Evolutionary conservation across 2,888 invertebrate species (phyloP).

Genomic region (Sinelater perroti): DNA sequence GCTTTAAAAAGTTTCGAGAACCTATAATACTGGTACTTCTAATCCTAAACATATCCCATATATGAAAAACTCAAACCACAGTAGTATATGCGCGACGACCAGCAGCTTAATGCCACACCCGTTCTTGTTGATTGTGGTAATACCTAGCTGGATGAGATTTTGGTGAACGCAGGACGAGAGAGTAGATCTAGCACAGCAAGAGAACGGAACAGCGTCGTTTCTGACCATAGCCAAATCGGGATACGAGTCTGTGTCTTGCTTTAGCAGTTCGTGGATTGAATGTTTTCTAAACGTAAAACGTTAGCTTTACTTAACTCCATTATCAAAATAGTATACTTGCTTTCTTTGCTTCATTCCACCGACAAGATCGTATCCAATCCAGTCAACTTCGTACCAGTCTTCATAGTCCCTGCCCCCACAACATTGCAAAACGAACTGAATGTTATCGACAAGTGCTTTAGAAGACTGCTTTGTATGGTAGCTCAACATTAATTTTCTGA

Average conservation of each 20-base stretch:
- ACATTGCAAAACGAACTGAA: constrained; percentile 49
- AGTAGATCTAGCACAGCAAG: constrained; percentile 45
- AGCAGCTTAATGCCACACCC: constrained; percentile 45
- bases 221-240: constrained; percentile 35
- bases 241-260: constrained; percentile 39
- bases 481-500: constrained; percentile 35
- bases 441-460: constrained; percentile 47
- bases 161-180: constrained; percentile 43
- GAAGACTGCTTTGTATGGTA: constrained; percentile 38
- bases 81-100: constrained; percentile 37
- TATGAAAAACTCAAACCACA: constrained; percentile 42
- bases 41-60: constrained; percentile 40
- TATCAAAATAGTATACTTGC: background rate
- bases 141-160: constrained; percentile 43
- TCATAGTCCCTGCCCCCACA: constrained; percentile 46
- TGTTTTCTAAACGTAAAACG: constrained; percentile 4
- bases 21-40: constrained; percentile 42
- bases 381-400: constrained; percentile 46
- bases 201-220: constrained; percentile 45
- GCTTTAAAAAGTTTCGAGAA: constrained; percentile 1
- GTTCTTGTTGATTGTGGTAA: constrained; percentile 43
- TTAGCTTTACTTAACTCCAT: background rate
- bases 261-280: constrained; percentile 26
- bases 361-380: constrained; percentile 26
- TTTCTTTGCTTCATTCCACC: constrained; percentile 1